These are phyloP conservation scores for Plusia festucae DNA, from an alignment of 2,888 invertebrate species.

Conservation along the genomic window DNA sequence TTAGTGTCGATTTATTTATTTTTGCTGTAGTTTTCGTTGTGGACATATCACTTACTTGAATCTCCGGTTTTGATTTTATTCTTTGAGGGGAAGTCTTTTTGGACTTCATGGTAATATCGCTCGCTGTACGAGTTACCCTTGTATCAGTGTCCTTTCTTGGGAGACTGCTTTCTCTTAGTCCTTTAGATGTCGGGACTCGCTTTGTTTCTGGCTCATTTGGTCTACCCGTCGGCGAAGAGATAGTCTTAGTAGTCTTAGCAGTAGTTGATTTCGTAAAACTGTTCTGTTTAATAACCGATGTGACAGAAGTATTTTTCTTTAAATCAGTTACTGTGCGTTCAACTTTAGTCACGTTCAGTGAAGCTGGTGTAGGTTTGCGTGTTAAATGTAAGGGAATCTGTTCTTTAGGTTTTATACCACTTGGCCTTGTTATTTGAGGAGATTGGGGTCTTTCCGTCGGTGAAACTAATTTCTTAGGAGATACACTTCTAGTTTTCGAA, in stretches of 20 bases:
- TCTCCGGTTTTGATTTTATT: slow-evolving; percentile 86
- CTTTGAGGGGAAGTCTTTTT: slow-evolving; percentile 81
- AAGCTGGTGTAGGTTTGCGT: slow-evolving; percentile 72
- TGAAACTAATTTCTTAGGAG: slow-evolving; percentile 77
- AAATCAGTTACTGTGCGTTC: slow-evolving; percentile 72
- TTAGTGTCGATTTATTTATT: slow-evolving; percentile 69
- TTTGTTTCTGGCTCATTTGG: slow-evolving; percentile 74
- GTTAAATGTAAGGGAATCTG: slow-evolving; percentile 66
- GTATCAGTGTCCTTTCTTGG: slow-evolving; percentile 79
- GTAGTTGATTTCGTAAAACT: slow-evolving; percentile 67
- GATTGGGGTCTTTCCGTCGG: slow-evolving; percentile 77
- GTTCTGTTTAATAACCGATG: slow-evolving; percentile 69
- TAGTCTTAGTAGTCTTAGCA: slow-evolving; percentile 67
- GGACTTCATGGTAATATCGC: slow-evolving; percentile 89
- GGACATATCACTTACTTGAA: slow-evolving; percentile 80
- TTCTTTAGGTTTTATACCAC: slow-evolving; percentile 75
- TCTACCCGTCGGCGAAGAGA: slow-evolving; percentile 62
- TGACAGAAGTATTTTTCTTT: slow-evolving; percentile 69
- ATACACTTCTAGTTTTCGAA: slow-evolving; percentile 76
- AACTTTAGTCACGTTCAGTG: slow-evolving; percentile 69
- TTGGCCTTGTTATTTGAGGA: slow-evolving; percentile 75
- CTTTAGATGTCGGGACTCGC: slow-evolving; percentile 75
- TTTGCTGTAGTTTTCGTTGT: slow-evolving; percentile 69
- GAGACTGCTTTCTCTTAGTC: slow-evolving; percentile 72
- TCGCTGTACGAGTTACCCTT: slow-evolving; percentile 88